phyloP scores from a whole-genome alignment of 2,888 invertebrate genomes.

The Nephrotoma guestfalica region DNA sequence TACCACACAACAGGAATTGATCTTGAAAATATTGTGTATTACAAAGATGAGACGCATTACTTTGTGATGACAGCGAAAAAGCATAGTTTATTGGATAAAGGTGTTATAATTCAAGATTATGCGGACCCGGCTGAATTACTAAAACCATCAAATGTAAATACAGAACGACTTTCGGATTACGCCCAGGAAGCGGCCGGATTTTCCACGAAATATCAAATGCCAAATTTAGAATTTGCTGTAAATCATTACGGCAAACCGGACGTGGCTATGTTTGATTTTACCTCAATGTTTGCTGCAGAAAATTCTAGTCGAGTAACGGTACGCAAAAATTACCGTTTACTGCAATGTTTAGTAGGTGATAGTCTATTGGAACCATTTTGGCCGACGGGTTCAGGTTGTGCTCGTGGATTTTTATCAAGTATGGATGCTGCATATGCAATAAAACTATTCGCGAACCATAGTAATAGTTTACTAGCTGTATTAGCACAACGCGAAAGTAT shows the following conservation, averaged over 20 bases:
- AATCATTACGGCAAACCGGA: conserved; percentile 97
- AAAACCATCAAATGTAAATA: conserved; percentile 79
- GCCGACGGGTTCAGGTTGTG: conserved; percentile 98
- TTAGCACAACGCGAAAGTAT: conserved; percentile 91
- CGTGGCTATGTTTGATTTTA: conserved; percentile 98
- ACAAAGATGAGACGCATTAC: conserved; percentile 98
- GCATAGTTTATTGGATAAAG: conserved; percentile 82
- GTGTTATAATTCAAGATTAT: conserved; percentile 82
- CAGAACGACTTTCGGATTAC: conserved; percentile 75
- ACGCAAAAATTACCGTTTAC: conserved; percentile 56
- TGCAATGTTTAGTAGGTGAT: conserved; percentile 90
- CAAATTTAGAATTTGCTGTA: conserved; percentile 83
- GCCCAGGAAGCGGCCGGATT: conserved; percentile 92
- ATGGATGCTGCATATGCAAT: conserved; percentile 96
- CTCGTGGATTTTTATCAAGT: conserved; percentile 88
- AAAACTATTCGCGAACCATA: conserved; percentile 64
- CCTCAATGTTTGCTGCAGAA: conserved; percentile 95
- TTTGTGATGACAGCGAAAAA: conserved; percentile 99
- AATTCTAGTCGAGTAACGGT: conserved; percentile 77
- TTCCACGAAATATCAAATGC: conserved; percentile 75
- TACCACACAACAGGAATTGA: conserved; percentile 84
- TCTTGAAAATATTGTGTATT: conserved; percentile 97
- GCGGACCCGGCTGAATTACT: conserved; percentile 80
- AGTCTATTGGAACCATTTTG: conserved; percentile 95
- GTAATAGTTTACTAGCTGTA: conserved; percentile 48